A percentile compares a stretch with the other conserved stretches of the same genome.
Evolutionary conservation across 2,113 vertebrate species (phyloP).

Genomic region (Gorilla gorilla): DNA sequence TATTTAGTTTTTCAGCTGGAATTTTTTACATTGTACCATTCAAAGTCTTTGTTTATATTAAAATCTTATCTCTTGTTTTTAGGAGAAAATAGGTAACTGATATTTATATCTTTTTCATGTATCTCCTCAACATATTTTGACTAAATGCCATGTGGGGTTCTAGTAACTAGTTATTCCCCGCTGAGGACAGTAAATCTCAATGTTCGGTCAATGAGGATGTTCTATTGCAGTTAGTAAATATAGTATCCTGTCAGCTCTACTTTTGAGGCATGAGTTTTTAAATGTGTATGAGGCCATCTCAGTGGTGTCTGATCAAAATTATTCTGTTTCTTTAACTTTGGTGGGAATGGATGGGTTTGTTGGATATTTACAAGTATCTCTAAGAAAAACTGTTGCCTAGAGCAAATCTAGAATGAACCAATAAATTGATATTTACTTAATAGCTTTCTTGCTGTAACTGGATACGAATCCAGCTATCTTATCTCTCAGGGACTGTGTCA

Average conservation of each 20-base stretch:
- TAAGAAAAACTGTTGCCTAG: slow-evolving; percentile 42
- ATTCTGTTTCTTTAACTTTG: neutral
- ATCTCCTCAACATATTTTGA: neutral
- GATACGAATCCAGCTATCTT: neutral
- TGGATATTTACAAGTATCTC: neutral
- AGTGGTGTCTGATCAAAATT: neutral
- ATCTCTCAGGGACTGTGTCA: neutral
- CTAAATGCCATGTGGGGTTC: neutral
- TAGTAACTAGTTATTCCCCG: neutral
- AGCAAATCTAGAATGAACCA: slow-evolving; percentile 1
- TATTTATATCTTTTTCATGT: neutral
- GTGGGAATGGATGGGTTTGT: neutral
- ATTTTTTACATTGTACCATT: neutral
- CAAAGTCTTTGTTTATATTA: neutral
- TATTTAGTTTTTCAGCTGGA: neutral
- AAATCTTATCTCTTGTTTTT: neutral
- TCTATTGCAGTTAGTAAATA: neutral
- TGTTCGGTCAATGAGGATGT: neutral
- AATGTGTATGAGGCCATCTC: neutral
- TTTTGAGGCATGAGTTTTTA: slow-evolving; percentile 19
- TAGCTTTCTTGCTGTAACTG: neutral
- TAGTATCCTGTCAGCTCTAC: neutral
- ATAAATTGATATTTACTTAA: neutral
- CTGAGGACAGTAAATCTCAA: neutral
- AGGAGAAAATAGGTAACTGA: neutral